These are phyloP conservation scores for Synergus laeviventris DNA, from an alignment of 2,888 invertebrate genomes.

Conservation along the genomic window DNA sequence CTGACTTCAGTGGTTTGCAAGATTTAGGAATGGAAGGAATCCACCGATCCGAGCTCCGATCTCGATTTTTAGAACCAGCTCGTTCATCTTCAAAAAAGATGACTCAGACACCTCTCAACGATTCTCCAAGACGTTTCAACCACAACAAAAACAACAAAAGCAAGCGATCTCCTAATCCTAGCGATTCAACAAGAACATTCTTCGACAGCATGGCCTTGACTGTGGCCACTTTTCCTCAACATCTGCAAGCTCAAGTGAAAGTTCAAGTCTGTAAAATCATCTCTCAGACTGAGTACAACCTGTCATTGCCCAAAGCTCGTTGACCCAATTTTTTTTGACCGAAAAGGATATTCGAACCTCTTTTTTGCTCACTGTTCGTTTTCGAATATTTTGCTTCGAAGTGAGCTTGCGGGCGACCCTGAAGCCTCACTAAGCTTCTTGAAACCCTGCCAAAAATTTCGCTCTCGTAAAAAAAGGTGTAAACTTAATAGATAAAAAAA, in stretches of 20 bases:
- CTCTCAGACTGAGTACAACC: conserved; percentile 58
- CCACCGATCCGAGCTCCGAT: too few species aligned
- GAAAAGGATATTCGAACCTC: neutral
- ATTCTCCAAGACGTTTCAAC: conserved; percentile 48
- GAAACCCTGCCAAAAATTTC: conserved; percentile 23
- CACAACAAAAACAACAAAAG: conserved; percentile 48
- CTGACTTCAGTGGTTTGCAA: neutral
- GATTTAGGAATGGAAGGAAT: neutral
- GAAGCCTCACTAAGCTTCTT: conserved; percentile 25
- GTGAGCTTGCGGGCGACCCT: conserved; percentile 34
- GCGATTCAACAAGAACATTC: conserved; percentile 60
- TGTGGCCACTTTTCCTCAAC: conserved; percentile 63
- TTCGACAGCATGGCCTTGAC: conserved; percentile 66
- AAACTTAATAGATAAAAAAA: neutral
- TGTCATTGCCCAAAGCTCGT: conserved; percentile 51
- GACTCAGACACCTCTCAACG: conserved; percentile 45
- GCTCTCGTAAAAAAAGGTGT: conserved; percentile 2
- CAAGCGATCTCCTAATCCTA: conserved; percentile 52
- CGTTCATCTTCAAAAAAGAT: conserved; percentile 47
- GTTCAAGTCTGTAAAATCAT: conserved; percentile 60
- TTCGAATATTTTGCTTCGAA: conserved; percentile 31
- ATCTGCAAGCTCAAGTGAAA: conserved; percentile 62
- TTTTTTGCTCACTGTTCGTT: neutral
- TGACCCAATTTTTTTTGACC: neutral
- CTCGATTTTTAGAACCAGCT: conserved; percentile 50